Conservation (phyloP, 2,888 invertebrate species). For the Lasius platythorax region DNA sequence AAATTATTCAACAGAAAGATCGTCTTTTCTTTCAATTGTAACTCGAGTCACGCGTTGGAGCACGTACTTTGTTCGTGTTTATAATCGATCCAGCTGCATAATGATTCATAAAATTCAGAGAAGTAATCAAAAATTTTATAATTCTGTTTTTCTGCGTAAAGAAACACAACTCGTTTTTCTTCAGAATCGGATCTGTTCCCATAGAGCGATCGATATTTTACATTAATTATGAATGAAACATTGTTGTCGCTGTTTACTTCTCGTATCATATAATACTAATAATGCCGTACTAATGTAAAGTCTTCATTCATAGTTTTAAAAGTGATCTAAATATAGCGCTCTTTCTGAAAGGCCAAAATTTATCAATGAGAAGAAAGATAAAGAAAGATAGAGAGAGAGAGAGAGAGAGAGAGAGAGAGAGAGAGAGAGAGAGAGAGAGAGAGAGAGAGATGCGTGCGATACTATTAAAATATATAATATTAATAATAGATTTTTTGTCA, state of each 20-base stretch:
- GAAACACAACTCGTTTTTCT: not conserved
- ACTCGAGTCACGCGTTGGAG: not conserved
- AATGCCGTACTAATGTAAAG: not conserved
- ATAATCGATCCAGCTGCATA: conserved; percentile 28
- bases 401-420: too few species aligned
- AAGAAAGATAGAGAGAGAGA: not conserved
- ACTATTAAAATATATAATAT: not conserved
- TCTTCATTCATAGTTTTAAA: not conserved
- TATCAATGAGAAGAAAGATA: not conserved
- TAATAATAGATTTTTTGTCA: not conserved
- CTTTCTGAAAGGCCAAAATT: not conserved
- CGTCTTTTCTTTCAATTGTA: not conserved
- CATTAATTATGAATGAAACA: conserved; percentile 19
- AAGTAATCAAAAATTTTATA: not conserved
- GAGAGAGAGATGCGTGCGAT: not conserved
- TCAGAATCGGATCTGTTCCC: not conserved
- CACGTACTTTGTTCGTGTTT: conserved; percentile 23
- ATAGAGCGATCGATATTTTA: conserved; percentile 18
- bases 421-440: not conserved
- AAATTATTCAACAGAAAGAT: not conserved
- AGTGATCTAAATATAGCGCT: not conserved
- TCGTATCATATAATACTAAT: not conserved
- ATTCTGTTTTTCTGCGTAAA: not conserved
- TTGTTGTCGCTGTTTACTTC: not conserved
- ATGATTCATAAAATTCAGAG: conserved; percentile 41